These are phyloP conservation scores for Dromas ardeola DNA, from an alignment of 2,113 vertebrate species.

Conservation along the genomic window DNA sequence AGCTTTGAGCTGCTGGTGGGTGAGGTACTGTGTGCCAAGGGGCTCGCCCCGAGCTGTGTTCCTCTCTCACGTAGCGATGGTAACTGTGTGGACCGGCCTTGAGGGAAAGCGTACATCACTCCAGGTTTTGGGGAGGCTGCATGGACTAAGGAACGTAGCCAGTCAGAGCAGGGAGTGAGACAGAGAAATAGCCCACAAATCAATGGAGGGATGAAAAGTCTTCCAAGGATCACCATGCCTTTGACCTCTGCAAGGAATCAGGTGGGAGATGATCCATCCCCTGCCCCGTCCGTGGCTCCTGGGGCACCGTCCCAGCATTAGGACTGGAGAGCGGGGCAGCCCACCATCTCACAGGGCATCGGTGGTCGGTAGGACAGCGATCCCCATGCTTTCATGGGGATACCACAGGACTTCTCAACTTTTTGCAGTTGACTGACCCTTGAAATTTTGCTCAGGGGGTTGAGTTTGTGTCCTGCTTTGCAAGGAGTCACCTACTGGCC, in stretches of 20 bases:
- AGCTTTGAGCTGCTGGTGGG: neutral
- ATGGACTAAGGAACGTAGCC: neutral
- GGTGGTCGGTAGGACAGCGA: neutral
- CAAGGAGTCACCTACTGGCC: neutral
- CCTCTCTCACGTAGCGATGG: neutral
- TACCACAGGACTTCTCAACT: neutral
- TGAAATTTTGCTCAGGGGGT: neutral
- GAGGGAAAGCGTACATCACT: neutral
- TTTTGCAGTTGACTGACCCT: neutral
- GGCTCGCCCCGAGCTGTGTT: neutral
- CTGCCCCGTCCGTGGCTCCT: rapidly evolving
- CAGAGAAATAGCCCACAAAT: neutral
- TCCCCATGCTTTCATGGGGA: neutral
- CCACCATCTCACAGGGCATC: rapidly evolving
- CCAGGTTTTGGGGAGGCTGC: neutral
- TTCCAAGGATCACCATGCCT: neutral
- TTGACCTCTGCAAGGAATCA: neutral
- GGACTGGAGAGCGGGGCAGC: neutral
- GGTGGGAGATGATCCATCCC: neutral
- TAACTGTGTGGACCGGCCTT: neutral
- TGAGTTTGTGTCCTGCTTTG: neutral
- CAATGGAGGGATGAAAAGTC: neutral
- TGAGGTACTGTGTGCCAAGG: neutral
- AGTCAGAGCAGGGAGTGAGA: neutral
- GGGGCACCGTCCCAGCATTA: neutral